Base-by-base conservation (phyloP, 2,888 invertebrate genomes). In the Bembecia ichneumoniformis region DNA sequence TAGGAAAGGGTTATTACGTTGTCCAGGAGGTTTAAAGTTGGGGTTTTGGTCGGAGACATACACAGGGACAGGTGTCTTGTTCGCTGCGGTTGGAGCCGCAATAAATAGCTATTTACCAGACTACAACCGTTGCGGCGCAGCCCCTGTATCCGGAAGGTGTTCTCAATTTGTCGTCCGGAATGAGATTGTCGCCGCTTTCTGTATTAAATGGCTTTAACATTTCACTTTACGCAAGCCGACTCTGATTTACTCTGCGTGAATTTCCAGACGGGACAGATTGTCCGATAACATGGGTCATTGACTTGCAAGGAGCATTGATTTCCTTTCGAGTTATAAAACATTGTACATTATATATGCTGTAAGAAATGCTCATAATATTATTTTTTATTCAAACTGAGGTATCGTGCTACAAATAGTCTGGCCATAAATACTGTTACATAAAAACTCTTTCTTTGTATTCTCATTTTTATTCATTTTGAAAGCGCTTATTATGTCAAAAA, bases 81-180 rank as follows among this genome's bases (percentile, higher is more conserved):
- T 58, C 61, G 55, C 59, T 63, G 63, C 73, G 65, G 63, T 58
- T 60, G 55, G 59, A 63, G 62, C 75, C 82, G 71, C 82, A 82
- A 82, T 76, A 79, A 82, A 84, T 78, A 80, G 82, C 76, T 77
- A 73, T 77, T 82, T 81, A 77, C 73, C 52, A 43, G 49, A 64
- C 64, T 70, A 71, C 67, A 70, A 73, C 68, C 59, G 58, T 67
- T 58, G 58, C 64, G 71, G 69, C 58, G 60, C 62, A 59, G 65
- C 62, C 49, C 51, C 60, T 64, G 61, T 57, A 64, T 64, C 71
- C 74, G 79, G 80, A 81, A 82, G 81, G 76, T 79, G 82, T 77
- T 78, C 77, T 73, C 82, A 82, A 86, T 86, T 84, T 84, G 84
- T 84, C 82, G 77, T 64, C 62, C 70, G 61, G 74, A 82, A 83